A percentile compares a stretch with the other conserved stretches of the same genome.
phyloP scores from a whole-genome alignment of 2,888 invertebrate genomes.

The Lamproptera curius region DNA sequence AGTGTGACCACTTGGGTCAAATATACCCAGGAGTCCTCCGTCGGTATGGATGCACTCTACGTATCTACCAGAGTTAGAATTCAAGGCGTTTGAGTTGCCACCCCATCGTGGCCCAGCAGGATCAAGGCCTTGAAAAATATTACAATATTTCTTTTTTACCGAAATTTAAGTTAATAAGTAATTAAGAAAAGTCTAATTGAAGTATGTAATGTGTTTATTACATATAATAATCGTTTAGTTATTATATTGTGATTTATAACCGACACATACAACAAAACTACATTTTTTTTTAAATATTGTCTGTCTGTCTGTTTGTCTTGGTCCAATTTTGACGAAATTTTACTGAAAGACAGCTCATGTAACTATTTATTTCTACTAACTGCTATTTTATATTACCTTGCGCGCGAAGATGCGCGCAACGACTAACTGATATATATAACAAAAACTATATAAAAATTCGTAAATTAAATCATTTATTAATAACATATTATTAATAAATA shows the following conservation, averaged over 20 bases:
- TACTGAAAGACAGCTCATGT: no score
- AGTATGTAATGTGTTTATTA: not conserved
- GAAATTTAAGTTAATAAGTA: not conserved
- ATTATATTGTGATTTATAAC: no score
- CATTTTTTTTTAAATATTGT: not conserved
- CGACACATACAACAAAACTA: no score
- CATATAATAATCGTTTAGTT: not conserved
- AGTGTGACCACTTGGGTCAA: constrained; percentile 32
- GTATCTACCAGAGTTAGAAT: constrained; percentile 31
- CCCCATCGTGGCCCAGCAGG: constrained; percentile 46
- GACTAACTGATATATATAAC: no score
- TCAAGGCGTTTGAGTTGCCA: constrained; percentile 33
- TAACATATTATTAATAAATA: no score
- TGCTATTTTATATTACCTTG: no score
- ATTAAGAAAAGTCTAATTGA: not conserved
- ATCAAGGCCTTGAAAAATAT: constrained; percentile 38
- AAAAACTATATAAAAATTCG: no score
- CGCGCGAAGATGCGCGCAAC: no score
- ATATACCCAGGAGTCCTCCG: constrained; percentile 36
- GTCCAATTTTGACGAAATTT: no score
- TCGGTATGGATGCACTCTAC: constrained; percentile 43
- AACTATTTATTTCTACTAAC: no score
- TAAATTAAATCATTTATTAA: no score
- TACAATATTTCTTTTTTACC: not conserved
- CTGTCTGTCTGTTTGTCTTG: no score